Evolutionary conservation across 2,888 invertebrate genomes (phyloP), one percentile per base, ranked within the genome.

Genomic region (Eumacrocentrus americanus): DNA sequence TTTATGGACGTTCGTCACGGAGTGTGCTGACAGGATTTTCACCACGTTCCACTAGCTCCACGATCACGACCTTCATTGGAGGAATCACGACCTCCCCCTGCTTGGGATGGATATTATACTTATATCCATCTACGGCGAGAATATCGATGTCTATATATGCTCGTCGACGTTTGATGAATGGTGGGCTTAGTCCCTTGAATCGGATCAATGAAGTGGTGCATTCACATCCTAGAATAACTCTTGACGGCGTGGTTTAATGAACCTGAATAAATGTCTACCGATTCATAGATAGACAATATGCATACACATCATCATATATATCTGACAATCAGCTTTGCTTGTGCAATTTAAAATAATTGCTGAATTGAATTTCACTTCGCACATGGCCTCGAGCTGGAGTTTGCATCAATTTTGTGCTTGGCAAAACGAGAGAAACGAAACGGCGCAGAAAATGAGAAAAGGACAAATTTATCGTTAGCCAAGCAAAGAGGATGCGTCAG

Each of bases 401-500:
- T 29, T 29, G 29, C 29, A 29, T 9, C 29, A 29, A 29, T 29
- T 29, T 29, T 9, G 29, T 9, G 29, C 29, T 29, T 29, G 29
- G 29, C 6, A n/a, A 52, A 61, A 63, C 54, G 44, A 46, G 48
- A 59, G 56, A 56, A 61, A 58, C 59, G 61, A 64, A 59, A 54
- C 51, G 46, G 52, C 53, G 40, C 22, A 47, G 52, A 34, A 52
- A 52, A 40, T 52, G 46, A 20, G 53, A 53, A 44, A 16, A 40
- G 18, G 40, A 20, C 42, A 48, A 53, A 58, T 52, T 16, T 47
- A 14, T 22, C 29, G 20, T 42, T n/a, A 12, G 14, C 5, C 9
- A 29, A 60, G 47, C 47, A 38, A 55, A 48, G 23, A 34, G 11
- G 58, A 52, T 47, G 6, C n/a, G 11, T 22, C 51, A 34, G 25